Conservation (phyloP, 1,140 invertebrate genomes). For the Megalonaias nervosa region DNA sequence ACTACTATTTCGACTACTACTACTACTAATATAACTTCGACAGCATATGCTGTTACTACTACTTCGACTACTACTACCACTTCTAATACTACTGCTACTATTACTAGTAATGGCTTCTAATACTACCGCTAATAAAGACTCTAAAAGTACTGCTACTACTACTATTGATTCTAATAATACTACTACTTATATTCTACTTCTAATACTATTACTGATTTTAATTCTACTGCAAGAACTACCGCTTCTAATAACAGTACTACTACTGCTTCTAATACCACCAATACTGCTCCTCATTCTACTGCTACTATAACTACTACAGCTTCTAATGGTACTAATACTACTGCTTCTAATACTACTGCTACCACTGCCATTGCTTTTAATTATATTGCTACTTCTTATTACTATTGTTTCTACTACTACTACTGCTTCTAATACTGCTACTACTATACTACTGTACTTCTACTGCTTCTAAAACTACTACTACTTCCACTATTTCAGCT, state of each 20-base stretch:
- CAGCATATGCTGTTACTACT: neutral
- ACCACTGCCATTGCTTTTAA: neutral
- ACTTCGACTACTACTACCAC: neutral
- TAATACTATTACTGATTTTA: constrained; percentile 6
- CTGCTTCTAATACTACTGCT: constrained; percentile 11
- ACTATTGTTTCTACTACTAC: constrained; percentile 24
- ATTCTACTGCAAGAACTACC: neutral
- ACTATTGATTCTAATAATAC: too few species aligned
- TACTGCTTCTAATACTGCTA: constrained; percentile 26
- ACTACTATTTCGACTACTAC: too few species aligned
- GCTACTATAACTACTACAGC: neutral
- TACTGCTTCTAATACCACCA: constrained; percentile 6
- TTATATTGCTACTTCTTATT: constrained; percentile 6
- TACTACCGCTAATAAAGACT: too few species aligned
- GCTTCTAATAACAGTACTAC: neutral
- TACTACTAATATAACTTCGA: constrained; percentile 1
- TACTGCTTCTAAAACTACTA: too few species aligned
- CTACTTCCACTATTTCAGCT: constrained; percentile 22
- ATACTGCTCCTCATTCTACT: neutral
- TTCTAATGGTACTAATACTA: constrained; percentile 10
- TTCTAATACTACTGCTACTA: neutral
- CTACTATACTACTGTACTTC: constrained; percentile 18
- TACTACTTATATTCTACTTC: neutral
- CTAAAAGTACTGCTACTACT: too few species aligned
- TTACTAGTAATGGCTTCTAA: neutral